Base-by-base conservation (phyloP, 1,140 invertebrate species). In the Aphelenchoides besseyi region DNA sequence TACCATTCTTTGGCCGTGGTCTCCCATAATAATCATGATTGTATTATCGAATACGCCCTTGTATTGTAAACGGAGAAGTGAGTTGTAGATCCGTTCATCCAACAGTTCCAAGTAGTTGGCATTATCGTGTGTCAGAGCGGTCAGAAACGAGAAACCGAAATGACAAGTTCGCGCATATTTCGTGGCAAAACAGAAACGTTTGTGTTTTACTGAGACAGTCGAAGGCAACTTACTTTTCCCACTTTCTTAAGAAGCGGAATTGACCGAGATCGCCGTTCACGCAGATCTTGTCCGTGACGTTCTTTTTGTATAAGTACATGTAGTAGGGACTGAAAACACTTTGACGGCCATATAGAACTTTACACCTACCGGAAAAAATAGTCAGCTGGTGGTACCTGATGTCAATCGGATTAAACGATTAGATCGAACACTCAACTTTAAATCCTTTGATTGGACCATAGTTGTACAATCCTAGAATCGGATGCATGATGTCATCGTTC, bases 1-100 rank as follows among this genome's bases (percentile, higher is more conserved):
- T 32, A 80, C 78, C 53, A 81, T 82, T 59, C 79, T 16, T 16
- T 81, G 79, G 2, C 86, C 86, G 74, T 87, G 86, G 64, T 87
- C 86, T 12, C 82, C 84, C 82, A 87, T 85, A 3, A 86, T 71
- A 26, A 87, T 74, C 9, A 86, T 70, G n/a, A 86, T 57, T 0
- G 85, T 85, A 61, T 86, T 85, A 33, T 86, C 85, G 30, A 87
- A 74, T 16, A 52, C 75, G 23, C 76, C 76, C 0, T 12, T n/a
- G 3, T 26, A n/a, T 61, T 61, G n/a, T 1, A 61, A 30, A 2
- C 30, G n/a, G n/a, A 18, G 16, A 18, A 61, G 30, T n/a, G n/a
- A n/a, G 59, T 61, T n/a, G 30, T 48, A 61, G 18, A 61, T 61
- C n/a, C 18, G 16, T 30, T n/a, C 1, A 2, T 61, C 59, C 1